Evolutionary conservation across 1,140 invertebrate species (phyloP).

Genomic region (Drosophila bocqueti): DNA sequence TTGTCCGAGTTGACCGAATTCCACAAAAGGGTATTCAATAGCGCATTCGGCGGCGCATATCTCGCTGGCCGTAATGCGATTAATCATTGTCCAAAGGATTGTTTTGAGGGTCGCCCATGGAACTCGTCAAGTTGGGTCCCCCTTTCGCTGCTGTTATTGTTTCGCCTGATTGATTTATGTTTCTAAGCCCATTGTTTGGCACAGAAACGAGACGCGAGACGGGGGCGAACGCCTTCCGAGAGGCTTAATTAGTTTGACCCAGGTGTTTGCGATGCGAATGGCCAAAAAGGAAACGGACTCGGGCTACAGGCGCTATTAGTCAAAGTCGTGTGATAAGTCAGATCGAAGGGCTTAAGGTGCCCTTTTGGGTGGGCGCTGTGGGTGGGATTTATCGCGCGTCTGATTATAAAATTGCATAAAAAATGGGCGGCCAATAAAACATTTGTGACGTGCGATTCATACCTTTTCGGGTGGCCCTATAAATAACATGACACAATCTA

Average conservation of each 20-base stretch:
- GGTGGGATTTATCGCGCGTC: conserved; percentile 71
- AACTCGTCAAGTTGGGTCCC: conserved; percentile 70
- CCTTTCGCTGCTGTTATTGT: conserved; percentile 56
- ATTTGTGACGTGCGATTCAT: conserved; percentile 83
- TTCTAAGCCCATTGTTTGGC: conserved; percentile 67
- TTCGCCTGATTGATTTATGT: conserved; percentile 80
- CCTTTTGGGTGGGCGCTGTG: neutral
- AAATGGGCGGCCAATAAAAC: conserved; percentile 81
- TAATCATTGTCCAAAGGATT: conserved; percentile 73
- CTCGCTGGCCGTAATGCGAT: conserved; percentile 51
- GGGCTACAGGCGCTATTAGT: conserved; percentile 57
- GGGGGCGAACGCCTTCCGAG: conserved; percentile 13
- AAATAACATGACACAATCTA: conserved; percentile 84
- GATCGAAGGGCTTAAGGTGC: conserved; percentile 28
- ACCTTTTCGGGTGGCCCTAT: conserved; percentile 71
- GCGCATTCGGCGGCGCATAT: conserved; percentile 42
- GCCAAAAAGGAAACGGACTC: conserved; percentile 44
- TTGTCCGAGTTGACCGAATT: conserved; percentile 3
- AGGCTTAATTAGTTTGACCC: conserved; percentile 80
- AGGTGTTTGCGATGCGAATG: conserved; percentile 51
- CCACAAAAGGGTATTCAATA: conserved; percentile 59
- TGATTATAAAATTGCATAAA: conserved; percentile 82
- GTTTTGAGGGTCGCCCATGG: conserved; percentile 52
- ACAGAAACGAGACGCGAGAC: conserved; percentile 2
- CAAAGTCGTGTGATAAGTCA: conserved; percentile 75